Base-by-base conservation (phyloP, 2,797 vertebrate species). In the Poecilia picta region DNA sequence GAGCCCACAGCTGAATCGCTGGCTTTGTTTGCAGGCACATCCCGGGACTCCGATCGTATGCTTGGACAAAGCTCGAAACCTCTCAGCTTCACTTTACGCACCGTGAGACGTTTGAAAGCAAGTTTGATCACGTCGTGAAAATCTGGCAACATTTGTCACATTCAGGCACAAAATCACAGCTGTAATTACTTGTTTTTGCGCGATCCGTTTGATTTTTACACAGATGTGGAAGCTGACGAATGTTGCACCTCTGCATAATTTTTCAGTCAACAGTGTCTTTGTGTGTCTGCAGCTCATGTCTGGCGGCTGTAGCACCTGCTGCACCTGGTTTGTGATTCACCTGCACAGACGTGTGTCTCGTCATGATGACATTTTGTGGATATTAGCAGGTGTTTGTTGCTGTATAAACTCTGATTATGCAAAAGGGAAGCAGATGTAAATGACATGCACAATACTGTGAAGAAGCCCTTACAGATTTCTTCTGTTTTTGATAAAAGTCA, bases 1-100 rank as follows among this genome's bases (percentile, higher is more conserved):
- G 73, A 85, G 85, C 82, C 84, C 77, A 75, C 82, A 25, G 47
- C 85, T 94, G 92, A 95, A 94, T 93, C 70, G 70, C 59, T 16
- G 80, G 88, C 93, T 95, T 94, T 94, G 94, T 95, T 87, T 81
- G 86, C 82, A 88, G 85, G 91, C 84, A 84, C 92, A 81, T 93
- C 89, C 84, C 77, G 75, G 87, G 92, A 93, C 93, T 92, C 86
- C 90, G 88, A 92, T 93, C 91, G 88, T 90, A 87, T 64, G 80
- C 78, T 78, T 83, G 85, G 88, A 82, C 20, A 68, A 45, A 75
- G 84, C 78, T 89, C 83, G 92, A 87, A 93, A 87, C 89, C 77
- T 76, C 91, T 90, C 79, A 83, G 83, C 64, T 83, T 23, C 41
- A 73, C 81, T 78, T 80, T 79, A 78, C 79, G 73, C 74, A 43